Evolutionary conservation across 2,888 invertebrate species (phyloP).

Genomic region (Mesochorus sp.): DNA sequence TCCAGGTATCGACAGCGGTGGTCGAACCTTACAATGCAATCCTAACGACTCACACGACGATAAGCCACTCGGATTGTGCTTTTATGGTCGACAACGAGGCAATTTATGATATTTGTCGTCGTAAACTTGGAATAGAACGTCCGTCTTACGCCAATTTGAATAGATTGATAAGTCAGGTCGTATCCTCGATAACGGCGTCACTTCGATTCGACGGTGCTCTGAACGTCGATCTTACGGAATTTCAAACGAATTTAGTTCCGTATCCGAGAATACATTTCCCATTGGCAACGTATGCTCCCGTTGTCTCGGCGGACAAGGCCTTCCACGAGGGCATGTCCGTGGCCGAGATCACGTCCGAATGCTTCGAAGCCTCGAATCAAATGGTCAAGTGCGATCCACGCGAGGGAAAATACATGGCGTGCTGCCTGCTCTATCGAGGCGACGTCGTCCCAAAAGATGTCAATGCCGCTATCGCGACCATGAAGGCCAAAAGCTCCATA

Average conservation of each 20-base stretch:
- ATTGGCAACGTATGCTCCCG: slow-evolving; percentile 88
- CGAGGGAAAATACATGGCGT: slow-evolving; percentile 94
- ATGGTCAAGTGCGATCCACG: slow-evolving; percentile 95
- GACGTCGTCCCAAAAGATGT: slow-evolving; percentile 96
- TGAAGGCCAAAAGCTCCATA: slow-evolving; percentile 90
- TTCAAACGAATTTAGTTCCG: slow-evolving; percentile 91
- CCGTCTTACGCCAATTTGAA: slow-evolving; percentile 94
- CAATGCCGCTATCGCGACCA: slow-evolving; percentile 90
- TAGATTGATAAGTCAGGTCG: slow-evolving; percentile 89
- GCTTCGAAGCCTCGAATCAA: slow-evolving; percentile 95
- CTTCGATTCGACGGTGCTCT: slow-evolving; percentile 86
- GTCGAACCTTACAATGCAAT: slow-evolving; percentile 97
- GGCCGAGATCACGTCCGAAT: slow-evolving; percentile 92
- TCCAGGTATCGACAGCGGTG: slow-evolving; percentile 93
- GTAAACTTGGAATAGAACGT: slow-evolving; percentile 91
- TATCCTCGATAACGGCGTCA: slow-evolving; percentile 85
- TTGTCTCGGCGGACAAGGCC: slow-evolving; percentile 88
- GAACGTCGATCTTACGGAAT: slow-evolving; percentile 95
- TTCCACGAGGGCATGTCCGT: slow-evolving; percentile 90
- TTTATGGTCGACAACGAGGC: slow-evolving; percentile 98
- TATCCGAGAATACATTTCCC: slow-evolving; percentile 87
- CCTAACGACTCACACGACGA: slow-evolving; percentile 94
- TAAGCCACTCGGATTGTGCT: slow-evolving; percentile 93
- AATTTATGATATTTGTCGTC: slow-evolving; percentile 95
- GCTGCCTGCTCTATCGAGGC: slow-evolving; percentile 92